Percentiles rank a stretch among this genome's conserved stretches.
Conservation (phyloP, 2,797 vertebrate species). For the Halcyon leucocephala region DNA sequence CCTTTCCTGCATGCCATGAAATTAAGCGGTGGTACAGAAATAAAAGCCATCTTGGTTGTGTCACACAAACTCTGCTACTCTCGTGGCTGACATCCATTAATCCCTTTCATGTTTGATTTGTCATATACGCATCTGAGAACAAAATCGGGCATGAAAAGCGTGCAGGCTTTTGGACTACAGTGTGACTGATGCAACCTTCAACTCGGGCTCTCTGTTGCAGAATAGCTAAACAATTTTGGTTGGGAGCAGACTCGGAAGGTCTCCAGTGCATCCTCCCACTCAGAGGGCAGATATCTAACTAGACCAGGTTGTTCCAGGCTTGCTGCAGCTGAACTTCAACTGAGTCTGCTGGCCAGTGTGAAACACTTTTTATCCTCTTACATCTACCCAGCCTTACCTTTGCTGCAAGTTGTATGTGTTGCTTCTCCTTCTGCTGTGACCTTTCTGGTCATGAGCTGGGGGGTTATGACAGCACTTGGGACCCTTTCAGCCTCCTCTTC, state of each 20-base stretch:
- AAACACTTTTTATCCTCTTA: neutral
- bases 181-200: neutral
- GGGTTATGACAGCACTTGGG: neutral
- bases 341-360: accelerated
- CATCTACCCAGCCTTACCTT: neutral
- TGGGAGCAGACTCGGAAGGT: neutral
- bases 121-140: neutral
- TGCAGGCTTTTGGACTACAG: neutral
- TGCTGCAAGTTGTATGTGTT: neutral
- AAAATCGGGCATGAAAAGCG: neutral
- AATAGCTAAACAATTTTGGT: neutral
- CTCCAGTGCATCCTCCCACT: neutral
- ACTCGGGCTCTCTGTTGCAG: neutral
- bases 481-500: neutral
- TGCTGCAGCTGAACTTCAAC: neutral
- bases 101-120: neutral
- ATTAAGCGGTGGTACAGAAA: neutral
- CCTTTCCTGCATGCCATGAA: neutral
- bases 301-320: neutral
- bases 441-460: neutral
- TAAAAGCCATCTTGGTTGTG: neutral
- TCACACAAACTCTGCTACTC: neutral
- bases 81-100: neutral
- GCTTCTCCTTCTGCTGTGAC: neutral
- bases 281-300: neutral